A percentile compares a stretch with the other conserved stretches of the same genome.
Evolutionary conservation across 2,888 invertebrate genomes (phyloP).

Genomic region (Laspeyria flexula): DNA sequence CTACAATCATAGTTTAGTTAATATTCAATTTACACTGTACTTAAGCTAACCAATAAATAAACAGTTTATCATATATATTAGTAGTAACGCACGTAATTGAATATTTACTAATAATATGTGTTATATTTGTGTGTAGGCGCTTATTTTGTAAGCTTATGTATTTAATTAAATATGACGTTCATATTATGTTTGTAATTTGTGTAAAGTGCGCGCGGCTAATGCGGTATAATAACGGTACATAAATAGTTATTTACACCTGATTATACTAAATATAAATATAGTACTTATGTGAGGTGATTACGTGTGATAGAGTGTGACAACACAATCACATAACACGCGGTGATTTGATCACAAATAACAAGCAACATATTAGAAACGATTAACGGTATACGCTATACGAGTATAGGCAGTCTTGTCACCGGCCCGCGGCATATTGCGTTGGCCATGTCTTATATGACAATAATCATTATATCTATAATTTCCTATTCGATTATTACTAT

Average conservation of each 20-base stretch:
- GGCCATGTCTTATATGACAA: background rate
- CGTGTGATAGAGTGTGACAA: conserved; percentile 14
- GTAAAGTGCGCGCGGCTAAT: background rate
- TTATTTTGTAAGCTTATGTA: background rate
- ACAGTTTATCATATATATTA: conserved; percentile 6
- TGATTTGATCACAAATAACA: conserved; percentile 4
- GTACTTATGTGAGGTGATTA: conserved; percentile 6
- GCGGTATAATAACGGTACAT: background rate
- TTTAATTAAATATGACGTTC: conserved; percentile 11
- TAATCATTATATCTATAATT: background rate
- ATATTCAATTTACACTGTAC: background rate
- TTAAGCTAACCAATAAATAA: background rate
- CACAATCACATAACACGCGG: conserved; percentile 10
- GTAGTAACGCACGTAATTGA: background rate
- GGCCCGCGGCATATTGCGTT: background rate
- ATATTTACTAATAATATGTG: background rate
- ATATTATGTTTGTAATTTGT: background rate
- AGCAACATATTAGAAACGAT: background rate
- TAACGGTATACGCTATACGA: background rate
- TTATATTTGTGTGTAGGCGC: background rate
- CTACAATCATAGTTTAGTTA: background rate
- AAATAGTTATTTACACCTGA: conserved; percentile 7
- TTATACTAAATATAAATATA: conserved; percentile 15
- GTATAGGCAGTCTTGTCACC: background rate
- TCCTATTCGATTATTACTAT: background rate